Conservation (phyloP, 2,888 invertebrate genomes). For the Scaptomyza reducta region DNA sequence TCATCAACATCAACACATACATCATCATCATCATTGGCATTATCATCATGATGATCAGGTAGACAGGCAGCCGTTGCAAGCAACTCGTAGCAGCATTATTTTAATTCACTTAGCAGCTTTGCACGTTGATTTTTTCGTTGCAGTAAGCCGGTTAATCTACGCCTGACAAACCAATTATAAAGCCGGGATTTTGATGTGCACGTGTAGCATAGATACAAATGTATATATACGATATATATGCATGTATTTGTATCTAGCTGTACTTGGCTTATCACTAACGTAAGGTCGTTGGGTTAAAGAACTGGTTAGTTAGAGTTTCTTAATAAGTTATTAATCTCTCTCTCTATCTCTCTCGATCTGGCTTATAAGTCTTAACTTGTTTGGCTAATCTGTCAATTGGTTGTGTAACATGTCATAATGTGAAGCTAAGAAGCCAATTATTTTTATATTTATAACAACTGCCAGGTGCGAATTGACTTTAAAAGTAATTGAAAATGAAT, state of each 20-base stretch:
- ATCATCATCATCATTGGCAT: constrained; percentile 25
- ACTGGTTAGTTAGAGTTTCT: neutral
- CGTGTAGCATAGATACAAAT: constrained; percentile 28
- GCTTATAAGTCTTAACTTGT: neutral
- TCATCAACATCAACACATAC: constrained; percentile 28
- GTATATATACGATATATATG: too few species aligned
- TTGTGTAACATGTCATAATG: neutral
- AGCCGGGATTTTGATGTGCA: constrained; percentile 60
- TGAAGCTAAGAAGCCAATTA: neutral
- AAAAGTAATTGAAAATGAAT: too few species aligned
- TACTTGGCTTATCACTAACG: neutral
- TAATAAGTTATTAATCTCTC: neutral
- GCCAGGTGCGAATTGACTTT: neutral
- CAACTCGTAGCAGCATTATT: constrained; percentile 57
- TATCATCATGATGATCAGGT: constrained; percentile 5
- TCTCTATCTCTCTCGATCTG: neutral
- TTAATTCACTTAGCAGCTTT: constrained; percentile 72
- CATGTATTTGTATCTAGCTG: neutral
- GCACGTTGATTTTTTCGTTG: constrained; percentile 47
- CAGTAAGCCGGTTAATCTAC: constrained; percentile 54
- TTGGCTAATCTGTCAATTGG: neutral
- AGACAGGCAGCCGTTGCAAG: constrained; percentile 4
- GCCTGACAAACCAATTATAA: constrained; percentile 72
- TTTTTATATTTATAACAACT: neutral
- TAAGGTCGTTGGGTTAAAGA: constrained; percentile 7